These are phyloP conservation scores for Willowsia nigromaculata DNA, from an alignment of 2,888 invertebrate species.

Conservation along the genomic window DNA sequence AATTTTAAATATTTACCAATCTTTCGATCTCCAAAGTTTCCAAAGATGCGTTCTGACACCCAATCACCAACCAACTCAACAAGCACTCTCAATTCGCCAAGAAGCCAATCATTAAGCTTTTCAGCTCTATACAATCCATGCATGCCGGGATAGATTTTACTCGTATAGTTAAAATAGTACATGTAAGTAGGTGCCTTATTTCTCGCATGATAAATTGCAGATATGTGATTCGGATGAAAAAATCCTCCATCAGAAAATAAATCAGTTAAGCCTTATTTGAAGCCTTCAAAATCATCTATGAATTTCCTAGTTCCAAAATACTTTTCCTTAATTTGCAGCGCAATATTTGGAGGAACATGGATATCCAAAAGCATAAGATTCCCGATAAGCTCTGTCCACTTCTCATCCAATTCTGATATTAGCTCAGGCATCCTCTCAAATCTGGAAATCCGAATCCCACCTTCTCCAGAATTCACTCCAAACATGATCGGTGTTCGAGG, in stretches of 20 bases:
- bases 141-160: not conserved
- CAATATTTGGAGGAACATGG: not conserved
- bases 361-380: not conserved
- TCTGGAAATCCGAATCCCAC: not conserved
- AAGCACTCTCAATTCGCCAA: not conserved
- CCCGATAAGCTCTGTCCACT: not conserved
- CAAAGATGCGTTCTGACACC: not conserved
- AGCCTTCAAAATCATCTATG: not conserved
- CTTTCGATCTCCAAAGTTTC: not conserved
- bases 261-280: not conserved
- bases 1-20: too few relatives aligned
- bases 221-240: not conserved
- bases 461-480: constrained; percentile 2
- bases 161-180: not conserved
- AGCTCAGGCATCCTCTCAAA: not conserved
- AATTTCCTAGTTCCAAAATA: not conserved
- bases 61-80: not conserved
- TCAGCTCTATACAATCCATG: not conserved
- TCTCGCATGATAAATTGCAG: not conserved
- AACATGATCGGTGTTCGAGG: not conserved
- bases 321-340: not conserved
- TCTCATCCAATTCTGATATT: not conserved
- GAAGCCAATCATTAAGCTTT: not conserved
- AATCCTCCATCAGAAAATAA: not conserved
- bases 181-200: not conserved